Evolutionary conservation across 2,113 vertebrate genomes (phyloP), one percentile per base, ranked within the genome.

Genomic region (Amblyopsis rosae): DNA sequence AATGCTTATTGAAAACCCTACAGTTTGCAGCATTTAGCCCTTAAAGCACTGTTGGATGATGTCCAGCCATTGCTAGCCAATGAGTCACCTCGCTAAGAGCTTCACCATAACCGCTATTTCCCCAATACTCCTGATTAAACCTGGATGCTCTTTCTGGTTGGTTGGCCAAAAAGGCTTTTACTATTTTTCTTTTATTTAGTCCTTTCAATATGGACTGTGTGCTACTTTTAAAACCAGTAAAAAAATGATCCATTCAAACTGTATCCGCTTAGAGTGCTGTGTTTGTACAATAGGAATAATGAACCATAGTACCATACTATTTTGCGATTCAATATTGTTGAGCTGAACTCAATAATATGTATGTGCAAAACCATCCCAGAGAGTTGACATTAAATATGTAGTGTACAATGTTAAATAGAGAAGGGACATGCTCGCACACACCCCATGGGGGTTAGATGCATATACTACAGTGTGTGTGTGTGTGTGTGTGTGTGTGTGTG

Each of bases 121-220:
- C 81, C 81, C 88, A 89, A 90, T 90, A 88, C 82, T 85, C 82
- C 72, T 88, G 86, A 93, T 92, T 93, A 92, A 89, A 89, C 78
- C 70, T 82, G 83, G 84, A 82, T 62, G 80, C 79, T 78, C 71
- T 77, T 76, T 62, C 66, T 16, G 72, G 75, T 73, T 32, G n/a
- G 32, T 35, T 65, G 75, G 85, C 88, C 88, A 91, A 83, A 90
- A 89, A 88, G 83, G 69, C 86, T 90, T 90, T 90, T 82, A 86
- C 88, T 90, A 70, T 84, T 86, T 82, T 89, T 89, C 71, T 85
- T 86, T 82, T 85, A 76, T 75, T 86, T 77, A 81, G 67, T 50
- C 68, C 54, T 69, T 70, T 66, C 76, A 72, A 79, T 62, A 35
- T 76, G 73, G 75, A 82, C 76, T 73, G 69, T 85, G 86, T 82